Base-by-base conservation (phyloP, 2,888 invertebrate genomes). In the Leistus spinibarbis region DNA sequence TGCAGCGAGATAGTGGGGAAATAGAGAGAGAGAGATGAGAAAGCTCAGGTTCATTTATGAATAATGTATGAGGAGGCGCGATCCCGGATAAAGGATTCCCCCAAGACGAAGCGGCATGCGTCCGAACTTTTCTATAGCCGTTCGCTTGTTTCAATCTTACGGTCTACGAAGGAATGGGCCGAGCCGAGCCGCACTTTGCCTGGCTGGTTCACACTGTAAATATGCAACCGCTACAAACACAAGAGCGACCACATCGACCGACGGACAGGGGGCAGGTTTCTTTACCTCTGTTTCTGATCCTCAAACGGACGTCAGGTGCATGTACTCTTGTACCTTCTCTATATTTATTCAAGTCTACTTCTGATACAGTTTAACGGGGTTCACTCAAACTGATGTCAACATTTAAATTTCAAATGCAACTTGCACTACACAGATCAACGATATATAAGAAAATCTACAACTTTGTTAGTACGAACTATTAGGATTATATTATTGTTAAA, bases 41-140 rank as follows among this genome's bases (percentile, higher is more conserved):
- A 22, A 60, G 60, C 22, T n/a, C 60, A 60, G 19, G 57, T 57
- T 72, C 60, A 16, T 72, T 72, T 72, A 72, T 72, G 72, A 72
- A 72, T 72, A 72, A 72, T 72, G 72, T 23, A 72, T 72, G 72
- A 72, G 72, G 65, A 60, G 65, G 56, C 65, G 64, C 65, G 72
- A 72, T 72, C 72, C 66, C 57, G 65, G 66, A 64, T 65, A 65
- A 72, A 72, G 65, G 72, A 64, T 65, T 72, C 65, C 72, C 72
- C 22, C 65, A 72, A 72, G 72, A 72, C 72, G 66, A 40, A 40
- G 40, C 13, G 40, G 40, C 40, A 40, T 40, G 40, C 40, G 40
- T 40, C 72, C 57, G 27, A 72, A 72, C 65, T 72, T 72, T 72
- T 66, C 72, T 65, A 66, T 72, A 65, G 40, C 40, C 40, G 40